Evolutionary conservation across 2,113 vertebrate species (phyloP).

Genomic region (Shinisaurus crocodilurus): DNA sequence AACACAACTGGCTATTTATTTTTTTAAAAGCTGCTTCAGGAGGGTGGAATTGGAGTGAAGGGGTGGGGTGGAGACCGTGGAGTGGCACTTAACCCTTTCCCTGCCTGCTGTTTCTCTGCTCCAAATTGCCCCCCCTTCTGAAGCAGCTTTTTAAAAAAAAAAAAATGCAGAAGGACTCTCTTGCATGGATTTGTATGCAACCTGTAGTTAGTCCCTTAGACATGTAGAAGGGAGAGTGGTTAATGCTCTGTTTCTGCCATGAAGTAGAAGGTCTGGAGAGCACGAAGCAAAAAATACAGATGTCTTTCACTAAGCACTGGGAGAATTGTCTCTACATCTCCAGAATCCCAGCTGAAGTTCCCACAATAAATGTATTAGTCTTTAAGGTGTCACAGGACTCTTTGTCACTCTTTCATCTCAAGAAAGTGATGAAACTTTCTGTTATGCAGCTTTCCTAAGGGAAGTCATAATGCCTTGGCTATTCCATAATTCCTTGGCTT

Average conservation of each 20-base stretch:
- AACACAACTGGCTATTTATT: neutral
- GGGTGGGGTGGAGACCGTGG: neutral
- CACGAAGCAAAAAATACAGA: neutral
- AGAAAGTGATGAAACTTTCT: slow-evolving; percentile 2
- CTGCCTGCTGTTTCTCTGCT: neutral
- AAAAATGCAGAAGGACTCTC: neutral
- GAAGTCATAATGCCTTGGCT: neutral
- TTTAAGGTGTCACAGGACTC: neutral
- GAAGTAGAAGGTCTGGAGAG: neutral
- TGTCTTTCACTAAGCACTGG: neutral
- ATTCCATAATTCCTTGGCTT: slow-evolving; percentile 12
- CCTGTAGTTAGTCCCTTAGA: neutral
- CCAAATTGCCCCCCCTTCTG: neutral
- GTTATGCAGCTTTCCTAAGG: neutral
- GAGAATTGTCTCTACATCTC: neutral
- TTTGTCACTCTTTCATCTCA: neutral
- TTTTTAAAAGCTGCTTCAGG: neutral
- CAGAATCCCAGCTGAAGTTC: neutral
- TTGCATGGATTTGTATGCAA: neutral
- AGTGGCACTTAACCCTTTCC: neutral
- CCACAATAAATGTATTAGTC: neutral
- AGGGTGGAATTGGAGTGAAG: neutral
- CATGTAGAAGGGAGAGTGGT: neutral
- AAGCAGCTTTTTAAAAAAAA: neutral
- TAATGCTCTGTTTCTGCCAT: neutral